phyloP scores from a whole-genome alignment of 2,888 invertebrate genomes.

The Biston stratarius region DNA sequence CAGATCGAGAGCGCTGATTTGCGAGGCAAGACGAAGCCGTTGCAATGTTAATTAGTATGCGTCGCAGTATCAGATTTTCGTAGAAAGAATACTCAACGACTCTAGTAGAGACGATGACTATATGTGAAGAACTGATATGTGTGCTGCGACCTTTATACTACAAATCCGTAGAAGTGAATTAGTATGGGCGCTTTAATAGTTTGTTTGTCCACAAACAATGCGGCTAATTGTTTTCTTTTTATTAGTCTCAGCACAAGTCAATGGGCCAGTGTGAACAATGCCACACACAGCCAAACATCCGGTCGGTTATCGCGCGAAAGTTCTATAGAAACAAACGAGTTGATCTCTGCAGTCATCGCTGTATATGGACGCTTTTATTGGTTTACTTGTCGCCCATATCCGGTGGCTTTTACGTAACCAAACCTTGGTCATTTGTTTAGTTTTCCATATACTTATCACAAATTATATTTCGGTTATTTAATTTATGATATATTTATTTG shows the following conservation, averaged over 20 bases:
- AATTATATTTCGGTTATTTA: constrained; percentile 2
- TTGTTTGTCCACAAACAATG: constrained; percentile 42
- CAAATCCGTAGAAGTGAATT: constrained; percentile 9
- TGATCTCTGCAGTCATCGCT: constrained; percentile 69
- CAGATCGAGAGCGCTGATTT: too few relatives aligned
- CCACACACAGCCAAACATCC: constrained; percentile 79
- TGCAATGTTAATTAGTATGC: too few relatives aligned
- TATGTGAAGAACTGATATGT: too few relatives aligned
- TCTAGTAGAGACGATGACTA: too few relatives aligned
- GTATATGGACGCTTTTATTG: constrained; percentile 59
- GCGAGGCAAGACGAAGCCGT: too few relatives aligned
- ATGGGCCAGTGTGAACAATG: constrained; percentile 69
- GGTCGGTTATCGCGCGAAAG: constrained; percentile 73
- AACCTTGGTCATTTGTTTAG: constrained; percentile 12
- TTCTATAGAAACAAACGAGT: constrained; percentile 64
- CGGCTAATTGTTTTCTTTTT: constrained; percentile 42
- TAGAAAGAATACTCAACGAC: too few relatives aligned
- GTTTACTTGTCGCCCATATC: constrained; percentile 37
- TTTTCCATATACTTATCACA: constrained; percentile 1
- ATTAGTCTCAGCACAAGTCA: constrained; percentile 45
- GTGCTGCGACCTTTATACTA: neutral
- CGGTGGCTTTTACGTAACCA: constrained; percentile 32
- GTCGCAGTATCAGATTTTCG: too few relatives aligned
- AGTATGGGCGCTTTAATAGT: constrained; percentile 7
- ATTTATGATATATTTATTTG: neutral